phyloP scores from a whole-genome alignment of 1,140 invertebrate species.

The Galendromus occidentalis region DNA sequence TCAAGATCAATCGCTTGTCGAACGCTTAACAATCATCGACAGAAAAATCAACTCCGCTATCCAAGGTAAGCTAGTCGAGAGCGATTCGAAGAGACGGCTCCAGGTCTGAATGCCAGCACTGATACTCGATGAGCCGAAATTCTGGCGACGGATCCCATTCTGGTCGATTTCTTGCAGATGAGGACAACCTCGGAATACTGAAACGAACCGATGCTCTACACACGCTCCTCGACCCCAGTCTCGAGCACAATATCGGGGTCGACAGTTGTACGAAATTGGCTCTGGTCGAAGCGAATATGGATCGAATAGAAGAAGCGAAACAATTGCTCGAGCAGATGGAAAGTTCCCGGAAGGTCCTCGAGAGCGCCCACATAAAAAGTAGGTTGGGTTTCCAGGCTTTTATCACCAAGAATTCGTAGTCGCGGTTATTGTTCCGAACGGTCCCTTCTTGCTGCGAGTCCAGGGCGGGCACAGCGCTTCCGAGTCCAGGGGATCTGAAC shows the following conservation, averaged over 20 bases:
- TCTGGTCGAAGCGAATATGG: neutral
- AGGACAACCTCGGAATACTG: neutral
- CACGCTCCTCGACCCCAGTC: neutral
- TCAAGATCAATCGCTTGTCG: neutral
- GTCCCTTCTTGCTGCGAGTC: too few species aligned
- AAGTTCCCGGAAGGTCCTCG: neutral
- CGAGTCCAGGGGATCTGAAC: too few species aligned
- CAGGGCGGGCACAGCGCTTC: too few species aligned
- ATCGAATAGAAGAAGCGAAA: neutral
- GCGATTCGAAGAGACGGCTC: too few species aligned
- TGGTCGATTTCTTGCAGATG: neutral
- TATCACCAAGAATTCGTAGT: neutral
- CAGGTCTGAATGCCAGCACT: too few species aligned
- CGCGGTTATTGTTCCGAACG: neutral
- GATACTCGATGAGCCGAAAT: too few species aligned
- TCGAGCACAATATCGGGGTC: neutral
- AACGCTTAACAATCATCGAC: neutral
- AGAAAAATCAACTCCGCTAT: neutral
- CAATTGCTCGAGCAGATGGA: neutral
- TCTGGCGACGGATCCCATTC: neutral
- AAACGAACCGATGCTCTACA: neutral
- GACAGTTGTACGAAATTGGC: neutral
- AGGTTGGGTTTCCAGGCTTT: neutral
- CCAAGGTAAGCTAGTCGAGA: neutral
- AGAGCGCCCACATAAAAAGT: constrained; percentile 4